Percentiles rank a stretch among this genome's conserved stretches.
These are phyloP conservation scores for Azemiops feae DNA, from an alignment of 2,113 vertebrate genomes.

Conservation along the genomic window DNA sequence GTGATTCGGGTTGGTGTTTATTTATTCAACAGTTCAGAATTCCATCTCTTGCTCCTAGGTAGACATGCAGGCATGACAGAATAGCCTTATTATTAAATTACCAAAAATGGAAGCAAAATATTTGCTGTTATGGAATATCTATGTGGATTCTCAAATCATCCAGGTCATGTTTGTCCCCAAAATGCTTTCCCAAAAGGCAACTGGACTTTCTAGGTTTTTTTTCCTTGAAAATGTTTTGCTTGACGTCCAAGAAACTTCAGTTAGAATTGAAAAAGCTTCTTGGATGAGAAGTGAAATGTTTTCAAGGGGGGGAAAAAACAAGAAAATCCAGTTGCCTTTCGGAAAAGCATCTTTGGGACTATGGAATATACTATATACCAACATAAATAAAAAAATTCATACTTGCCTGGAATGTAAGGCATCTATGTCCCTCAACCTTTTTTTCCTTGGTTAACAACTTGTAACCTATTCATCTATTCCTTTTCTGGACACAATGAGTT, in stretches of 20 bases:
- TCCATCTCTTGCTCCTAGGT: background rate
- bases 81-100: background rate
- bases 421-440: background rate
- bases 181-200: background rate
- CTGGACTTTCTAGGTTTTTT: background rate
- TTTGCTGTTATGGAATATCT: background rate
- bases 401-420: background rate
- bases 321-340: background rate
- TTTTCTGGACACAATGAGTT: background rate
- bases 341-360: background rate
- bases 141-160: background rate
- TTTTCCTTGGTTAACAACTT: background rate
- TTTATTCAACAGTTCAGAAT: background rate
- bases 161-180: background rate
- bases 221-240: background rate
- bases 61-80: background rate
- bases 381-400: background rate
- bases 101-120: background rate
- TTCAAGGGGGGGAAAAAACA: background rate
- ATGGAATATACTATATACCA: background rate
- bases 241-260: background rate
- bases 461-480: background rate
- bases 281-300: background rate
- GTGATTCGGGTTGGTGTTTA: background rate
- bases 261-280: background rate